Conservation (phyloP, 1,140 invertebrate species). For the Chelonus insularis region DNA sequence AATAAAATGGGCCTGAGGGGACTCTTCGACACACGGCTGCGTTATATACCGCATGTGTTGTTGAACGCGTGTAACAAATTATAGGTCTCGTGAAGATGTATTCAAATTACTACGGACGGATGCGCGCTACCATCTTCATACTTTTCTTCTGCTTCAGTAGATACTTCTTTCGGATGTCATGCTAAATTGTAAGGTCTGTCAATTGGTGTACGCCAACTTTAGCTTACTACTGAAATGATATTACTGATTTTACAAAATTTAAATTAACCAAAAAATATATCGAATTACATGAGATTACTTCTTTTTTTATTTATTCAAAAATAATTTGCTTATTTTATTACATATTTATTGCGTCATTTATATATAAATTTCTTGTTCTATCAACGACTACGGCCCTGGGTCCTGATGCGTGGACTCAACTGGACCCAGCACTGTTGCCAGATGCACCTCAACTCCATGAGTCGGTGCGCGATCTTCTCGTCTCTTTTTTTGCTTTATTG, state of each 20-base stretch:
- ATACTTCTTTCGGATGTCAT: slow-evolving; percentile 13
- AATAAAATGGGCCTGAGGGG: slow-evolving; percentile 13
- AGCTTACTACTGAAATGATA: too few relatives aligned
- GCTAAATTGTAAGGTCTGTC: slow-evolving; percentile 9
- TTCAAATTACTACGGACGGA: slow-evolving; percentile 22
- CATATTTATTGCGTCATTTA: too few relatives aligned
- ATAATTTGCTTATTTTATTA: too few relatives aligned
- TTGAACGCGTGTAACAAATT: slow-evolving; percentile 27
- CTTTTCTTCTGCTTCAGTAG: not conserved
- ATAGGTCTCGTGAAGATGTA: slow-evolving; percentile 24
- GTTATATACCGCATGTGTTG: slow-evolving; percentile 8
- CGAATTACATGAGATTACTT: not conserved
- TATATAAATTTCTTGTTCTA: too few relatives aligned
- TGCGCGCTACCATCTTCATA: slow-evolving; percentile 20
- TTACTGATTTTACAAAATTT: slow-evolving; percentile 3
- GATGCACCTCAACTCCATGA: slow-evolving; percentile 34
- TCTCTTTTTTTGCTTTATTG: slow-evolving; percentile 23
- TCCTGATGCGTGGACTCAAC: slow-evolving; percentile 30
- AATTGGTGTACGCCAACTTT: not conserved
- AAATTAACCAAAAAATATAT: not conserved
- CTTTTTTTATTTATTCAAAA: too few relatives aligned
- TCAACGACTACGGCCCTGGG: slow-evolving; percentile 26
- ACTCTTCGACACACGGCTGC: slow-evolving; percentile 6
- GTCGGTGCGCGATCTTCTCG: slow-evolving; percentile 11
- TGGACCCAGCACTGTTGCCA: slow-evolving; percentile 49